Base-by-base conservation (phyloP, 1,140 invertebrate genomes). In the Anadara kagoshimensis region DNA sequence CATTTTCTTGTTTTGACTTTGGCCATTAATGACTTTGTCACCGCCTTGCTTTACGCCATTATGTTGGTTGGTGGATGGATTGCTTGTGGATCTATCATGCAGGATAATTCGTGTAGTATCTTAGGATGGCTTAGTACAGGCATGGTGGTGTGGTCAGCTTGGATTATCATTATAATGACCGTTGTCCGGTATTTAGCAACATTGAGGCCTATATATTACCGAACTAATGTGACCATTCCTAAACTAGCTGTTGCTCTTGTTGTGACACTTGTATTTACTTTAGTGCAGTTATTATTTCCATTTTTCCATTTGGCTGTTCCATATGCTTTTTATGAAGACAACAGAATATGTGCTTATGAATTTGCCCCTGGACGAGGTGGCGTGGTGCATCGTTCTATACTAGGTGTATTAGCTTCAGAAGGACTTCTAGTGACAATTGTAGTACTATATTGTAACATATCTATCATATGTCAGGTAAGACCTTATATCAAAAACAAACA, bases 51-150 rank as follows among this genome's bases (percentile, higher is more conserved):
- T 1, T 81, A 67, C 36, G 61, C 70, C 5, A 22, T 76, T 1
- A 81, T 79, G 77, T 81, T 77, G 80, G 61, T 81, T 26, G 70
- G 69, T 7, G 73, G 72, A 1, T 78, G 77, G 73, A 74, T 76
- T 0, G 64, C 71, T 24, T 81, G 77, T 70, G 67, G 73, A 24
- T 57, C 59, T 16, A 20, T 81, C 7, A 59, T 75, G 26, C 53
- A 45, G 0, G 16, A 29, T 0, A 4, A 61, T 11, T 36, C 58
- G 2, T 81, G 80, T 63, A 45, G 45, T 22, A 14, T 75, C n/a
- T 67, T 79, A 3, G 80, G 77, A 7, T 81, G 80, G 80, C 24
- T 79, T 12, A 70, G 58, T 1, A 73, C 69, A 14, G 43, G 72
- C 4, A 58, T 76, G 62, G 62, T 81, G 11, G 67, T 81, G 1